phyloP scores from a whole-genome alignment of 2,888 invertebrate genomes.

The Cephus spinipes region DNA sequence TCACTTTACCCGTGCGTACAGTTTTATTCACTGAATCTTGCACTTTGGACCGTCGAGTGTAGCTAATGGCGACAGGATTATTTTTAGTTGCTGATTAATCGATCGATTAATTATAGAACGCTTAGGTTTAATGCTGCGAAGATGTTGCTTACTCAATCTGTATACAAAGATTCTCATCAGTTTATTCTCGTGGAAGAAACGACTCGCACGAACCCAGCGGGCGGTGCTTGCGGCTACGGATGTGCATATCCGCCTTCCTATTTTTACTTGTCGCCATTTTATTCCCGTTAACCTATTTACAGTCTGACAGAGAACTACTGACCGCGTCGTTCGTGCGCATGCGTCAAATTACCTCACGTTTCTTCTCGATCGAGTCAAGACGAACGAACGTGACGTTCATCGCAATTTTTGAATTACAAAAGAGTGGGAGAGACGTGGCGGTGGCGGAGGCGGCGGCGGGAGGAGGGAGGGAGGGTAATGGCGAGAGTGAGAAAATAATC shows the following conservation, averaged over 20 bases:
- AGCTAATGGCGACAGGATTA: neutral
- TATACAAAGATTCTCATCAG: neutral
- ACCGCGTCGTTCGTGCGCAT: neutral
- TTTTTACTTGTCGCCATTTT: neutral
- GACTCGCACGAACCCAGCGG: neutral
- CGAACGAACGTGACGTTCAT: neutral
- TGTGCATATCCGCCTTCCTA: neutral
- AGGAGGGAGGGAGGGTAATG: neutral
- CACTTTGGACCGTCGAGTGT: conserved; percentile 25
- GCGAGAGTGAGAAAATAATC: neutral
- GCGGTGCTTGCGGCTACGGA: neutral
- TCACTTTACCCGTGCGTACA: neutral
- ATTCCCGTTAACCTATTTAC: neutral
- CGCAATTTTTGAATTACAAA: neutral
- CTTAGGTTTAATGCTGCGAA: neutral
- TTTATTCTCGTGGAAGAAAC: neutral
- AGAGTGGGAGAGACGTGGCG: conserved; percentile 12
- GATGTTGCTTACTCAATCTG: neutral
- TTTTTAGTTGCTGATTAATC: conserved; percentile 1
- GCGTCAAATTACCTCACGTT: neutral
- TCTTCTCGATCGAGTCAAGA: neutral
- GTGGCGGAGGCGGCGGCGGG: too few relatives aligned
- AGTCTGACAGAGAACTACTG: neutral
- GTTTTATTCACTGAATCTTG: conserved; percentile 12
- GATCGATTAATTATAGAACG: conserved; percentile 2